phyloP scores from a whole-genome alignment of 2,888 invertebrate species.

The Hydroisotoma schaefferi region DNA sequence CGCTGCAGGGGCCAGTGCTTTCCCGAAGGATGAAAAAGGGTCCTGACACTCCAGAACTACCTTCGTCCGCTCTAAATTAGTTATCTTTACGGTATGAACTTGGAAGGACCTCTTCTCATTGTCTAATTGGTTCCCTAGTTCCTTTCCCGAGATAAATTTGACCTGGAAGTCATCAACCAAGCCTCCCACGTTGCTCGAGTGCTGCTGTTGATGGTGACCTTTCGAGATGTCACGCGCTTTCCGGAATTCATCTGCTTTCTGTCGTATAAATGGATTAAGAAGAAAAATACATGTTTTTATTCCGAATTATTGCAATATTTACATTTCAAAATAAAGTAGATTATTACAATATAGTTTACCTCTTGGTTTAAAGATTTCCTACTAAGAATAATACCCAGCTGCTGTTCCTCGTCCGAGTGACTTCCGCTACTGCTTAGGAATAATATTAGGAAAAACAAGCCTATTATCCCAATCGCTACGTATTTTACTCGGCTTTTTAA shows the following conservation, averaged over 20 bases:
- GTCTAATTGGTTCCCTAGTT: slow-evolving; percentile 35
- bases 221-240: slow-evolving; percentile 1
- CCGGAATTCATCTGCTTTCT: slow-evolving; percentile 7
- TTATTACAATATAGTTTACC: slow-evolving; percentile 1
- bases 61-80: slow-evolving; percentile 35
- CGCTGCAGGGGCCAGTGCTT: slow-evolving; percentile 34
- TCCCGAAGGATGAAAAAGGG: slow-evolving; percentile 41
- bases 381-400: slow-evolving; percentile 25
- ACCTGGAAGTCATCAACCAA: slow-evolving; percentile 35
- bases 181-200: no score
- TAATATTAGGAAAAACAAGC: slow-evolving; percentile 29
- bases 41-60: slow-evolving; percentile 40
- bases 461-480: slow-evolving; percentile 24
- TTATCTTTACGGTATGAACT: slow-evolving; percentile 35
- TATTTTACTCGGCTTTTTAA: slow-evolving; percentile 32
- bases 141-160: slow-evolving; percentile 46
- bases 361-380: slow-evolving; percentile 4
- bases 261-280: neutral
- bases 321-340: neutral
- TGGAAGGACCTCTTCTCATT: slow-evolving; percentile 39
- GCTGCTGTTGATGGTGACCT: slow-evolving; percentile 2
- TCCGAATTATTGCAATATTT: neutral
- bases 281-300: neutral
- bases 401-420: slow-evolving; percentile 27
- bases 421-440: slow-evolving; percentile 28